A percentile compares a stretch with the other conserved stretches of the same genome.
Evolutionary conservation across 2,113 vertebrate genomes (phyloP).

Genomic region (Aix galericulata): DNA sequence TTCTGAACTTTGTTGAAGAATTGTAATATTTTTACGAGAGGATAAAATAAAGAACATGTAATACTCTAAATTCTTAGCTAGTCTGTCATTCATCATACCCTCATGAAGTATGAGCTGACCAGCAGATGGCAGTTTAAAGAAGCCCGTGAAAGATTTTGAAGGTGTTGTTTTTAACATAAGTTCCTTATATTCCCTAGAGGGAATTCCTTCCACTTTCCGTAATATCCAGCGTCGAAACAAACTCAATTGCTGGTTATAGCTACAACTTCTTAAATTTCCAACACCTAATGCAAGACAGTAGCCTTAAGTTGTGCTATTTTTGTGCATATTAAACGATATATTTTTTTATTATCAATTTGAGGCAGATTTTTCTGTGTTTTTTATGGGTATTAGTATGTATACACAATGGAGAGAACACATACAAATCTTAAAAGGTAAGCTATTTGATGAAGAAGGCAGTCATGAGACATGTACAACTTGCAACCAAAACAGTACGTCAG

Average conservation of each 20-base stretch:
- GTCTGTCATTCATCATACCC: neutral
- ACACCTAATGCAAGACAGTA: constrained; percentile 27
- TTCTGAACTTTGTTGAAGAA: constrained; percentile 1
- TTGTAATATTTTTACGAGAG: neutral
- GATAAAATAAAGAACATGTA: constrained; percentile 21
- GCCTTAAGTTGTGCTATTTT: constrained; percentile 41
- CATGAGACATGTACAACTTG: constrained; percentile 27
- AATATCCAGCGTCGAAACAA: constrained; percentile 49
- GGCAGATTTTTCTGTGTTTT: constrained; percentile 55
- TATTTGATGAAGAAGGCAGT: constrained; percentile 48
- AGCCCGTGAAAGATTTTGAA: neutral
- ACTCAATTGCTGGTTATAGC: constrained; percentile 36
- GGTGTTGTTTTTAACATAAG: neutral
- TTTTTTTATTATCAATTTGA: constrained; percentile 13
- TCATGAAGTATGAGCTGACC: constrained; percentile 21
- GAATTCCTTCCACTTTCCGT: constrained; percentile 62
- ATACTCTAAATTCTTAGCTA: neutral
- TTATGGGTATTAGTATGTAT: constrained; percentile 44
- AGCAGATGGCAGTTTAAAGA: constrained; percentile 58
- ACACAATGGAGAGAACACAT: constrained; percentile 54
- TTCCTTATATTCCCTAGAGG: constrained; percentile 40
- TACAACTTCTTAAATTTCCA: constrained; percentile 41
- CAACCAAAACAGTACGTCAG: neutral
- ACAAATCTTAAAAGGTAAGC: constrained; percentile 76
- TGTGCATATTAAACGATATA: constrained; percentile 7